Percentiles rank a stretch among this genome's conserved stretches.
Evolutionary conservation across 2,113 vertebrate genomes (phyloP).

Genomic region (Calidris pygmaea): DNA sequence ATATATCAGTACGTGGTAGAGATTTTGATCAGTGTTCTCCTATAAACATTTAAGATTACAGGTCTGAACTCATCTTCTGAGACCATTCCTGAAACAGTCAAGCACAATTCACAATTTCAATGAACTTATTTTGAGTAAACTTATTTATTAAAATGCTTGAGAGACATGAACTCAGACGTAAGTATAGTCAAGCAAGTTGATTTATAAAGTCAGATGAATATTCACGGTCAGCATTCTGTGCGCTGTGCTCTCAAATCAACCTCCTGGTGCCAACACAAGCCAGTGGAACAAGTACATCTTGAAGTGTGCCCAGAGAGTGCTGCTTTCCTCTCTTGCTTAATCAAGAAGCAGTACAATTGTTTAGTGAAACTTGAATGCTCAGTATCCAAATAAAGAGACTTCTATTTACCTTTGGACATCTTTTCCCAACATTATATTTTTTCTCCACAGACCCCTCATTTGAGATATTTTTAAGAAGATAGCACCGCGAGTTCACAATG

Average conservation of each 20-base stretch:
- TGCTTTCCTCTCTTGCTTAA: neutral
- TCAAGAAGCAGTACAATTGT: neutral
- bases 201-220: slow-evolving; percentile 45
- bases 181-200: neutral
- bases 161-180: neutral
- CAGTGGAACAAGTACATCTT: neutral
- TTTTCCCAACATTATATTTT: neutral
- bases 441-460: neutral
- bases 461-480: neutral
- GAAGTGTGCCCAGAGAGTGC: neutral
- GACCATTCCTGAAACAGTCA: neutral
- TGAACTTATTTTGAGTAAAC: neutral
- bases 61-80: neutral
- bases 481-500: neutral
- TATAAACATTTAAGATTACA: neutral
- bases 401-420: neutral
- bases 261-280: neutral
- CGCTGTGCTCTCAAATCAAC: neutral
- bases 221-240: neutral
- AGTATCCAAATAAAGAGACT: neutral
- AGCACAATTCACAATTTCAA: neutral
- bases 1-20: neutral
- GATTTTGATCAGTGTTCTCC: neutral
- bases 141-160: neutral
- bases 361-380: neutral